Conservation (phyloP, 1,140 invertebrate species). For the Camponotus vicinus region DNA sequence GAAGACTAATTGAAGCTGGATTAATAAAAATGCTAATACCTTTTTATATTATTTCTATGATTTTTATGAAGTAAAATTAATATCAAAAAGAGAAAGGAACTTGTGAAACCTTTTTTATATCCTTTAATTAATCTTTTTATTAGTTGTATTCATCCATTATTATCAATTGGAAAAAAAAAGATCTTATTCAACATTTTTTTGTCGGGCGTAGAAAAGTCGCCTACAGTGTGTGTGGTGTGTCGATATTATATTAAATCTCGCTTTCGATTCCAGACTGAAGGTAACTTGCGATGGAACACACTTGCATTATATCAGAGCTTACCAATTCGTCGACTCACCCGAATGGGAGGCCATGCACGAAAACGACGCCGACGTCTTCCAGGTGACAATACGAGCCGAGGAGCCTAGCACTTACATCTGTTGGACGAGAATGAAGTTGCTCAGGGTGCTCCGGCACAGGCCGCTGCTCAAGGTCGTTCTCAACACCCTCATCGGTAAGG, state of each 20-base stretch:
- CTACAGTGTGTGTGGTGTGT: too few species aligned
- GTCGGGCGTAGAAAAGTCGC: not conserved
- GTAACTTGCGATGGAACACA: constrained; percentile 93
- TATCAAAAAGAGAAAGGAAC: not conserved
- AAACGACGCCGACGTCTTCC: constrained; percentile 92
- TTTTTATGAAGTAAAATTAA: not conserved
- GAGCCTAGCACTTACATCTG: constrained; percentile 92
- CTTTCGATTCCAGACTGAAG: constrained; percentile 87
- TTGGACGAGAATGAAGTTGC: constrained; percentile 91
- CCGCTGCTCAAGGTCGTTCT: constrained; percentile 91
- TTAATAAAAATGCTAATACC: constrained; percentile 3
- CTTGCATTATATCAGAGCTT: constrained; percentile 92
- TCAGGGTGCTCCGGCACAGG: constrained; percentile 90
- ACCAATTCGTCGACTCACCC: constrained; percentile 95
- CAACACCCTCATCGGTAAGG: constrained; percentile 93
- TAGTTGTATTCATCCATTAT: not conserved
- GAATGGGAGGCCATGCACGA: constrained; percentile 94
- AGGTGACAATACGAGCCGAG: constrained; percentile 94
- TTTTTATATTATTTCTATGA: constrained; percentile 19
- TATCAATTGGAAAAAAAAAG: not conserved
- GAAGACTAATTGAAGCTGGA: constrained; percentile 4
- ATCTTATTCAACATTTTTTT: not conserved
- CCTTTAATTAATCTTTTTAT: not conserved
- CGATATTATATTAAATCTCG: not conserved
- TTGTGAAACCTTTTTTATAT: not conserved